Evolutionary conservation across 2,888 invertebrate species (phyloP).

Genomic region (Allygus modestus): DNA sequence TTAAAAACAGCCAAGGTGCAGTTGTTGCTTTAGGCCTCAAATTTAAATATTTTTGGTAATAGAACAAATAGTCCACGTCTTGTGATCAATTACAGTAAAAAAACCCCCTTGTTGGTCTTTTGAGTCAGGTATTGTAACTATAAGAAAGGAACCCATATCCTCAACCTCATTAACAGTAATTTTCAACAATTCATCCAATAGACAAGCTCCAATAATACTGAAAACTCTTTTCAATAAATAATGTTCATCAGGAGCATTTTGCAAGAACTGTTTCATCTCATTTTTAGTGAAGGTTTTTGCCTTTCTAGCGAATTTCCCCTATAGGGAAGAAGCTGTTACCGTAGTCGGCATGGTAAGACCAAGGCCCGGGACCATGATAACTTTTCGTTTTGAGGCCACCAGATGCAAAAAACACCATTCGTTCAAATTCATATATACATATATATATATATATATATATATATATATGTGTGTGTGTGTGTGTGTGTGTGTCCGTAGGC

Average conservation of each 20-base stretch:
- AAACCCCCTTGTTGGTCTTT: neutral
- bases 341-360: too few species aligned
- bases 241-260: constrained; percentile 21
- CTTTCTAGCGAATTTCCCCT: too few species aligned
- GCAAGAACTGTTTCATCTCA: constrained; percentile 3
- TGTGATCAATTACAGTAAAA: neutral
- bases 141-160: neutral
- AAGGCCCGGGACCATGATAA: too few species aligned
- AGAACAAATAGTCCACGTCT: neutral
- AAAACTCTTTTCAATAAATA: constrained; percentile 63
- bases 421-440: too few species aligned
- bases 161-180: constrained; percentile 64
- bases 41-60: constrained; percentile 33
- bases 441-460: too few species aligned
- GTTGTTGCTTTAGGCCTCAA: constrained; percentile 66
- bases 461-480: too few species aligned
- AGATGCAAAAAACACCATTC: too few species aligned
- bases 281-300: constrained; percentile 25
- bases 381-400: too few species aligned
- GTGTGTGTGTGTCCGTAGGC: too few species aligned
- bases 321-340: too few species aligned
- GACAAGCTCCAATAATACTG: constrained; percentile 67
- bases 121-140: neutral
- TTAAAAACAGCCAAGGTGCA: constrained; percentile 64
- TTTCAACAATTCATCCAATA: constrained; percentile 66